phyloP scores from a whole-genome alignment of 2,797 vertebrate species.

The Ibycter americanus region DNA sequence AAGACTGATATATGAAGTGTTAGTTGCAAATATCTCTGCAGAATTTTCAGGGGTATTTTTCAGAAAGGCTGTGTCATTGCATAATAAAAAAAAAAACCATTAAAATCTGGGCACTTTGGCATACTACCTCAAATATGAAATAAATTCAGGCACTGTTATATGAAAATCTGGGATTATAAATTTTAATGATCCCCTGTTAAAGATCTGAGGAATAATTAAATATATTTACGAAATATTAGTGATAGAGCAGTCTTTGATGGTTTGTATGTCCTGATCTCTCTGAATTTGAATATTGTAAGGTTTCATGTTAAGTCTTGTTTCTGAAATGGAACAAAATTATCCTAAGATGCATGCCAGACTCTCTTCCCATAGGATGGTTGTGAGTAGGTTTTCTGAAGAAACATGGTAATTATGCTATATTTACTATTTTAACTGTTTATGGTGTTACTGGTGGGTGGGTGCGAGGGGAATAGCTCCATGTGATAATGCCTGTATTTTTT shows the following conservation, averaged over 20 bases:
- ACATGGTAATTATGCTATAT: constrained; percentile 19
- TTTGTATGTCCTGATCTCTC: neutral
- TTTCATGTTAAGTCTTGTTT: constrained; percentile 3
- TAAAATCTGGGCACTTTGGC: neutral
- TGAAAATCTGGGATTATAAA: neutral
- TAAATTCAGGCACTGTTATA: neutral
- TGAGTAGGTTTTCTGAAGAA: neutral
- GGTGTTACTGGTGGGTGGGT: neutral
- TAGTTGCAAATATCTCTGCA: neutral
- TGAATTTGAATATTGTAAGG: neutral
- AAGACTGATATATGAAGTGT: neutral
- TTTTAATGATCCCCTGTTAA: neutral
- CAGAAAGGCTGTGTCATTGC: neutral
- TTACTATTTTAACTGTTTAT: constrained; percentile 46
- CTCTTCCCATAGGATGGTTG: neutral
- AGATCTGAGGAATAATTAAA: neutral
- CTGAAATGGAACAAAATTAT: constrained; percentile 21
- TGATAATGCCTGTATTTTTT: neutral
- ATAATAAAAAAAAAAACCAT: neutral
- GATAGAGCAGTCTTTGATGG: neutral
- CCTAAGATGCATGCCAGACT: neutral
- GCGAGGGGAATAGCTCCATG: neutral
- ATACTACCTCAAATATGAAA: neutral
- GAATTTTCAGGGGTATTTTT: neutral
- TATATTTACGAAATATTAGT: neutral